Evolutionary conservation across 2,797 vertebrate genomes (phyloP).

Genomic region (Pseudochaenichthys georgianus): DNA sequence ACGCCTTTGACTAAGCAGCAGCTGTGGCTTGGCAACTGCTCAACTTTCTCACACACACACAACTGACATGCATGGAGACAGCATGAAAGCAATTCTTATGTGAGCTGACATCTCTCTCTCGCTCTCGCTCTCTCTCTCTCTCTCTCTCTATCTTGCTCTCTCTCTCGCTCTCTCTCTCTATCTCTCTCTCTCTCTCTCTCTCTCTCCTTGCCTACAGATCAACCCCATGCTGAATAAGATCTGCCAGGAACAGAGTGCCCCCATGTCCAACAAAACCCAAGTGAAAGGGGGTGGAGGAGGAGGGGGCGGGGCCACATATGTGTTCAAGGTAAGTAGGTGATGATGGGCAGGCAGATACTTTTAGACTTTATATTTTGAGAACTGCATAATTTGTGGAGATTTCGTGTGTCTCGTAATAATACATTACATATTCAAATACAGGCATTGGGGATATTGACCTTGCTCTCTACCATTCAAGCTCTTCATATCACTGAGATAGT

Average conservation of each 20-base stretch:
- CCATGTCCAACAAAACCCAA: conserved; percentile 91
- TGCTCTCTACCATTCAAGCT: background rate
- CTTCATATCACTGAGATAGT: background rate
- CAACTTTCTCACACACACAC: conserved; percentile 12
- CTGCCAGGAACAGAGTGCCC: conserved; percentile 92
- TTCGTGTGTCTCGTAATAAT: background rate
- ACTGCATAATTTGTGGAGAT: background rate
- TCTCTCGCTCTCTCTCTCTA: too few relatives aligned
- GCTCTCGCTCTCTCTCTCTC: too few relatives aligned
- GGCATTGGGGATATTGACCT: background rate
- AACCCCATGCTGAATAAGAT: conserved; percentile 90
- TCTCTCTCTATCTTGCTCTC: too few relatives aligned
- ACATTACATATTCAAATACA: background rate
- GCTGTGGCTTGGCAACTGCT: conserved; percentile 33
- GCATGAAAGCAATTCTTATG: conserved; percentile 31
- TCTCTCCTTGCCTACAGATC: conserved; percentile 79
- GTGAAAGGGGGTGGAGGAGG: conserved; percentile 94
- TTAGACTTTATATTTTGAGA: background rate
- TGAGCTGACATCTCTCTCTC: conserved; percentile 2
- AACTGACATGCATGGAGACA: conserved; percentile 18
- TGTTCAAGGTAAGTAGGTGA: conserved; percentile 91
- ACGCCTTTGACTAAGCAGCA: conserved; percentile 29
- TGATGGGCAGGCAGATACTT: background rate
- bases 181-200: background rate
- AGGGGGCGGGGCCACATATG: conserved; percentile 94